Base-by-base conservation (phyloP, 2,888 invertebrate genomes). In the Noctuana brunneofusca region DNA sequence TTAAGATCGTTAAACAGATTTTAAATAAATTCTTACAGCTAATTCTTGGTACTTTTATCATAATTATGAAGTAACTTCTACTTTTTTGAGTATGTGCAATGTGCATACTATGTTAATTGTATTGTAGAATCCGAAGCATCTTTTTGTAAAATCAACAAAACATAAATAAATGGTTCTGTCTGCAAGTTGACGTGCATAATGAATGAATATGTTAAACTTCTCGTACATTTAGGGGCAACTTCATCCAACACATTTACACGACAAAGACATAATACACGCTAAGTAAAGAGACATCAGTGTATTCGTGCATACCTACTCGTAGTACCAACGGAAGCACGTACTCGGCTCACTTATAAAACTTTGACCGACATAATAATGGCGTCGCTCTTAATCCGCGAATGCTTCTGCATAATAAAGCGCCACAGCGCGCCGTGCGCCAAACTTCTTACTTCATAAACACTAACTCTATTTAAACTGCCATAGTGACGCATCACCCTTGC, bases 191-290 rank as follows among this genome's bases (percentile, higher is more conserved):
- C 62, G 48, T 16, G 55, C 50, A 50, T 56, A 63, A 56, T 56
- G 27, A 41, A 56, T 63, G 49, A 50, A 52, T n/a, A 50, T 50
- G 50, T 56, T 30, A 56, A 63, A 63, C 56, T 63, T 50, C 56
- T 50, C 56, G 43, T 50, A 50, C 49, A 38, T 56, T 63, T 43
- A 43, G 63, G 38, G 35, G 38, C 50, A 43, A 56, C 56, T 63
- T 30, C 27, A 43, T 20, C 49, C 63, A 56, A 56, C 56, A 56
- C 55, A 63, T 63, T 56, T 63, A 50, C 63, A 63, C 49, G 63
- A 56, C 56, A 56, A 63, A 63, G 56, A 22, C 55, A 27, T 49
- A 27, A 55, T 54, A 48, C 49, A 50, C 11, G 11, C 24, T 24
- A 48, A 18, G 41, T 16, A 43, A 43, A 43, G 9, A 9, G 18